Base-by-base conservation (phyloP, 2,797 vertebrate genomes). In the Onychomys leucogaster region DNA sequence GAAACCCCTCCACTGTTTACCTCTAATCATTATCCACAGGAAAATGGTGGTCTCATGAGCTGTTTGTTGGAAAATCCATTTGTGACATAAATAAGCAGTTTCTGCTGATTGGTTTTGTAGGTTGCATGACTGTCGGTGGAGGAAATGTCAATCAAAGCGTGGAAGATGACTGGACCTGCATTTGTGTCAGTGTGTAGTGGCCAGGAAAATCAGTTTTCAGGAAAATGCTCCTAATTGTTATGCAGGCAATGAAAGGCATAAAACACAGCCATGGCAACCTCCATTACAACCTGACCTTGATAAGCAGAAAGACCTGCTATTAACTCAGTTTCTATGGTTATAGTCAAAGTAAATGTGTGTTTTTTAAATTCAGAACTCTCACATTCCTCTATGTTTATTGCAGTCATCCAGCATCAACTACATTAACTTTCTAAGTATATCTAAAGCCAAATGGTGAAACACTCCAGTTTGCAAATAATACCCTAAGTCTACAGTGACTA, bases 301-400 rank as follows among this genome's bases (percentile, higher is more conserved):
- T 89, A 97, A 98, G 96, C 95, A 90, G 94, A 97, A 94, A 97
- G 94, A 34, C 65, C 80, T 96, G n/a, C 86, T 95, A 78, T 97
- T 95, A 98, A 95, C 89, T 97, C 97, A 96, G 97, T 98, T 98
- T 98, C 94, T 98, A 97, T 96, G 96, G 92, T 73, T 98, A 97
- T 97, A 77, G 93, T 75, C 12, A 91, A 98, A 98, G 97, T 89
- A 85, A 81, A 95, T 82, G 71, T 89, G 83, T 57, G 89, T 89
- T 34, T 91, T 98, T 75, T 32, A 59, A 94, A 95, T 43, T 91
- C 97, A 93, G 0, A 84, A 84, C 96, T 96, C 85, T 97, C 92
- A 94, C 27, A 95, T 59, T 84, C 96, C 46, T 77, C 80, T 93
- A 77, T 86, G 34, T 89, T 52, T 92, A 71, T 96, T 96, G 43